A percentile compares a stretch with the other conserved stretches of the same genome.
These are phyloP conservation scores for Charanyca ferruginea DNA, from an alignment of 2,888 invertebrate genomes.

Conservation along the genomic window DNA sequence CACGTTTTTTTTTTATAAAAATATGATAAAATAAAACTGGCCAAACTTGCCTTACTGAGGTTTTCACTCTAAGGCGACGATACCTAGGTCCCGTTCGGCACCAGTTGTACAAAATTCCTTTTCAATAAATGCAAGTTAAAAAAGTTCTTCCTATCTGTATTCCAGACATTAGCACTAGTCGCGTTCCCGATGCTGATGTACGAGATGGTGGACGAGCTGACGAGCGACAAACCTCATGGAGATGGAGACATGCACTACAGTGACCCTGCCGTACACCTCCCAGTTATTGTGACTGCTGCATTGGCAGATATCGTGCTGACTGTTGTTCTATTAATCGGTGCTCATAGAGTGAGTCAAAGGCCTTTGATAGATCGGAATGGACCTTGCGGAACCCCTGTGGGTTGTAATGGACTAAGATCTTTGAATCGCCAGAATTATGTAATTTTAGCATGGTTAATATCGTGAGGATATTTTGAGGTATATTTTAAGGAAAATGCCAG, in stretches of 20 bases:
- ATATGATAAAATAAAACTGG: too few relatives aligned
- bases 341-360: slow-evolving; percentile 23
- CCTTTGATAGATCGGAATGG: not conserved
- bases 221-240: slow-evolving; percentile 59
- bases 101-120: too few relatives aligned
- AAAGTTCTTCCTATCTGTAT: slow-evolving; percentile 13
- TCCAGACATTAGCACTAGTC: slow-evolving; percentile 77
- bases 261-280: slow-evolving; percentile 72
- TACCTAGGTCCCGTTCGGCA: too few relatives aligned
- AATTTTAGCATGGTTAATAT: too few relatives aligned
- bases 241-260: slow-evolving; percentile 50
- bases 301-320: slow-evolving; percentile 74
- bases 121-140: not conserved
- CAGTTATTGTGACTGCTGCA: slow-evolving; percentile 71
- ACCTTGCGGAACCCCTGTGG: not conserved
- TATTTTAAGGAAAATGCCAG: too few relatives aligned
- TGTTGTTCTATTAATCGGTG: slow-evolving; percentile 74
- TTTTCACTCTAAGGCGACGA: too few relatives aligned
- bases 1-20: too few relatives aligned
- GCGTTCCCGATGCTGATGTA: slow-evolving; percentile 76
- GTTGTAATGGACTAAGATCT: not conserved
- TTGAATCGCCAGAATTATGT: too few relatives aligned
- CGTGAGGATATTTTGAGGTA: too few relatives aligned
- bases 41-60: too few relatives aligned
- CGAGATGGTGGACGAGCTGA: slow-evolving; percentile 73